Base-by-base conservation (phyloP, 2,797 vertebrate genomes). In the Anabas testudineus region DNA sequence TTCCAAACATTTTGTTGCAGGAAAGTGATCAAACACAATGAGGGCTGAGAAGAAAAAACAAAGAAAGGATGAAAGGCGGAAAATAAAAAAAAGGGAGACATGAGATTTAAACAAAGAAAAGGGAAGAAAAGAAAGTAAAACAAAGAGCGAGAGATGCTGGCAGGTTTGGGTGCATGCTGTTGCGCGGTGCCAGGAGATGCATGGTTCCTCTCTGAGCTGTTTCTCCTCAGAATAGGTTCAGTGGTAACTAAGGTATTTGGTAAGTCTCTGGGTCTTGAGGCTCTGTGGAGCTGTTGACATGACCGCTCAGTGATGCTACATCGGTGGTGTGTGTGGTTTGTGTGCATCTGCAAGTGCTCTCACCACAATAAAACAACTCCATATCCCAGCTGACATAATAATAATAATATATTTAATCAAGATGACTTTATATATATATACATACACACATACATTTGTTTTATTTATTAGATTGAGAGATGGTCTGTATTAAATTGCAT, bases 1-100 rank as follows among this genome's bases (percentile, higher is more conserved):
- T 51, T 76, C 52, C 42, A 68, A 74, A 74, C 63, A 47, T 62
- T 67, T 81, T 67, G 69, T 74, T 49, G 59, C 49, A 54, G 56
- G 13, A 24, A 42, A 49, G 3, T 70, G 78, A 86, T 82, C 67
- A 79, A 84, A 78, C 70, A 37, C 19, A 21, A 21, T 13, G 12
- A 32, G 61, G 61, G 36, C 18, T 48, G 39, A 37, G 19, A 52
- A 22, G 7, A 22, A 26, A 54, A 72, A 69, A 36, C 8, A 12
- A 46, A 21, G 42, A 57, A 46, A 71, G 34, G 28, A 63, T 24
- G 28, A 51, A 36, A 28, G 46, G 36, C 0, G 18, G 21, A 10
- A 41, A 49, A 12, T 39, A 1, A 22, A 4, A 67, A n/a, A 14
- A 54, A n/a, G 6, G 0, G 1, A 7, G 26, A 19, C 2, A 41